Evolutionary conservation across 2,888 invertebrate species (phyloP).

Genomic region (Drosophila nr. medialis): DNA sequence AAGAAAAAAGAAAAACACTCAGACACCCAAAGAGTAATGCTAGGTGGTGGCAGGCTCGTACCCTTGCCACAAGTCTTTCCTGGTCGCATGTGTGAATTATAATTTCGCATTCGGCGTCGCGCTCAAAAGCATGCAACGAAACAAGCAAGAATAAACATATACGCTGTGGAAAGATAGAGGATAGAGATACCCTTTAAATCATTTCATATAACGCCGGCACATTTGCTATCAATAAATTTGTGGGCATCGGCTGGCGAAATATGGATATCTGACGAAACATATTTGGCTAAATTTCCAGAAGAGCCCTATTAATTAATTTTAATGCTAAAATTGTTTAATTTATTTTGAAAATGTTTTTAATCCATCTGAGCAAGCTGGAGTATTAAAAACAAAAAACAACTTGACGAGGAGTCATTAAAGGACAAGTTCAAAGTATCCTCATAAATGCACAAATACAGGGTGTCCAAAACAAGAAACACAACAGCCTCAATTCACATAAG

Average conservation of each 20-base stretch:
- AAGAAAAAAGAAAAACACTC: slow-evolving; percentile 19
- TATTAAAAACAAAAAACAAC: background rate
- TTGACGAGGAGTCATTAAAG: background rate
- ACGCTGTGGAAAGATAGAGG: background rate
- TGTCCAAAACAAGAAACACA: slow-evolving; percentile 52
- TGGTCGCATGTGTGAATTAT: slow-evolving; percentile 82
- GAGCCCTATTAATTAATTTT: background rate
- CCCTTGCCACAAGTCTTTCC: slow-evolving; percentile 23
- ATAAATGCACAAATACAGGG: background rate
- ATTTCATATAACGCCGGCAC: background rate
- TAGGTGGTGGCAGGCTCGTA: background rate
- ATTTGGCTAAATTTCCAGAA: background rate
- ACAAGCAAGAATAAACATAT: slow-evolving; percentile 37
- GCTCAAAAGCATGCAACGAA: slow-evolving; percentile 71
- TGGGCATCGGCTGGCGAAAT: background rate
- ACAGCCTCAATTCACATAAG: slow-evolving; percentile 29
- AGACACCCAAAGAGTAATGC: slow-evolving; percentile 27
- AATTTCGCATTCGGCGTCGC: slow-evolving; percentile 77
- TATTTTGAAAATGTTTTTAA: background rate
- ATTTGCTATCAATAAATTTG: background rate
- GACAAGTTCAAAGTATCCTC: background rate
- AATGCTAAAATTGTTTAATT: background rate
- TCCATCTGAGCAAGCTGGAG: background rate
- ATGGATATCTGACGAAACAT: background rate
- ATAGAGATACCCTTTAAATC: slow-evolving; percentile 27